Evolutionary conservation across 2,797 vertebrate species (phyloP), one percentile per base, ranked within the genome.

Genomic region (Steatocranus sp.): DNA sequence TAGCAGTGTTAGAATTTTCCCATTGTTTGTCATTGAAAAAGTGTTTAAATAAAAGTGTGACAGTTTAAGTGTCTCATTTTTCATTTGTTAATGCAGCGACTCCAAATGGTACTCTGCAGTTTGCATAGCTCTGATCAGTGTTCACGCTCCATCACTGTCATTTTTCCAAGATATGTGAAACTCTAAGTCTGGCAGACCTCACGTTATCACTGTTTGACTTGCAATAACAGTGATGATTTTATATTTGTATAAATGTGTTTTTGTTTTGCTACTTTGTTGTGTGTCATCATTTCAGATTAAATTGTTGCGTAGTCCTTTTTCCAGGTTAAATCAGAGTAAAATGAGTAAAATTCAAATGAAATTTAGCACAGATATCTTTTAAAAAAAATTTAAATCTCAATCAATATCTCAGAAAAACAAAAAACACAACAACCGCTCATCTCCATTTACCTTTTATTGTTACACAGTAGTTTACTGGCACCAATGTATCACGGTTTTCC

Each of bases 391-490:
- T 20, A 20, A 76, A 49, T 23, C 25, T 1, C 20, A 43, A 14
- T 30, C 4, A 32, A 25, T 34, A 61, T 14, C 1, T 7, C 15
- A 25, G 27, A 43, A 79, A 78, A 20, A 79, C 50, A 83, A 81
- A 83, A 87, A 53, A 20, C 1, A 48, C 14, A 56, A 3, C 10
- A 82, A 58, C 34, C 5, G 2, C 8, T 79, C 14, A 14, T 87
- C 63, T 93, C 61, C 41, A 85, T 93, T 94, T 84, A 92, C 84
- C 84, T 91, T 95, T 96, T 95, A 95, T 96, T 95, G 83, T 96
- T 94, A 95, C 91, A 95, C 95, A 95, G 93, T 92, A 93, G 87
- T 93, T 94, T 88, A 94, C 92, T 95, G 95, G 94, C 94, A 96
- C 89, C 93, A 92, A 85, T 88, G 92, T 92, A 89, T 93, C 54